These are phyloP conservation scores for Balaeniceps rex DNA, from an alignment of 2,113 vertebrate species.

Conservation along the genomic window DNA sequence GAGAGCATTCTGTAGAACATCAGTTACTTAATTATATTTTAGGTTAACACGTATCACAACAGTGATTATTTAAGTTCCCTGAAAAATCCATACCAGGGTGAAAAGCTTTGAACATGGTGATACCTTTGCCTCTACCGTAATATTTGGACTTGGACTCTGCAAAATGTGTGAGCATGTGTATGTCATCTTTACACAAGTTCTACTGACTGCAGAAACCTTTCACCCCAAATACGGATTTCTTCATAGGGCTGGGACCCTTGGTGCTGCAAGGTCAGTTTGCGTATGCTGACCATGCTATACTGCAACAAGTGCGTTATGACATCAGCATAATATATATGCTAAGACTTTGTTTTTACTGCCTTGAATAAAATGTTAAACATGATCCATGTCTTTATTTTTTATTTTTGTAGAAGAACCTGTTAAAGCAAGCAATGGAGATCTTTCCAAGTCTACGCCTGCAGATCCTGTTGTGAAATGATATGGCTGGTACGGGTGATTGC, in stretches of 20 bases:
- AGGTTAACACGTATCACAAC: no score
- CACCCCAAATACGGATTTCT: background rate
- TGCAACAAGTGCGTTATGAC: background rate
- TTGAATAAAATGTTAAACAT: background rate
- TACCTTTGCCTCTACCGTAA: background rate
- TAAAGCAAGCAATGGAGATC: conserved; percentile 67
- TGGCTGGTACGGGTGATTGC: background rate
- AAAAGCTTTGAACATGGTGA: background rate
- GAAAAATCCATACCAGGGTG: background rate
- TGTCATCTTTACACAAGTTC: background rate
- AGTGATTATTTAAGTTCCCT: background rate
- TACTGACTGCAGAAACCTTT: background rate
- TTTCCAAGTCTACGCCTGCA: conserved; percentile 36
- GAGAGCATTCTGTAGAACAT: background rate
- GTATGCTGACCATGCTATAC: background rate
- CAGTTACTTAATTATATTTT: background rate
- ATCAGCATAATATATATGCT: background rate
- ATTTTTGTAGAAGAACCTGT: conserved; percentile 68
- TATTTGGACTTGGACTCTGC: background rate
- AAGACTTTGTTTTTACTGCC: background rate
- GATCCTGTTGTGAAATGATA: conserved; percentile 76
- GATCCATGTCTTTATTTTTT: background rate
- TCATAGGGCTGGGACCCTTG: background rate
- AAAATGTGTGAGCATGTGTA: background rate
- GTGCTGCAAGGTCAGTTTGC: background rate